Base-by-base conservation (phyloP, 2,888 invertebrate species). In the Merodon equestris region DNA sequence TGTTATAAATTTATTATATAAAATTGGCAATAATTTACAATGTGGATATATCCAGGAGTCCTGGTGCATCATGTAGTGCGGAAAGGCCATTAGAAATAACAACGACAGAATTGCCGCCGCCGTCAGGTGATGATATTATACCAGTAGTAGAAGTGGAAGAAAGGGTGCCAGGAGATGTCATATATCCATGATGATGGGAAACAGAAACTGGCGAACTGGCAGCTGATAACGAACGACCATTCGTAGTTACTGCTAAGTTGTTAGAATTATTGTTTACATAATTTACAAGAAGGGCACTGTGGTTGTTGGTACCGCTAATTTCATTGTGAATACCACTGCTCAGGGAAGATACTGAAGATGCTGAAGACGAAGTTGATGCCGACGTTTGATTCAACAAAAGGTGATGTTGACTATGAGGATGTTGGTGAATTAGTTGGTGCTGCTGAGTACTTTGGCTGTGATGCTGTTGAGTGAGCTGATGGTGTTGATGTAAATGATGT, bases 11-110 rank as follows among this genome's bases (percentile, higher is more conserved):
- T 19, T 66, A 66, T 67, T 77, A 75, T 71, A 72, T 81, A 81
- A 68, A 79, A 77, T 70, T 70, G 73, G 17, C 61, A 66, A 74
- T 74, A 86, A 86, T 87, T 88, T 88, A 88, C 88, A 88, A 85
- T 83, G 88, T 86, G 85, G 88, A 87, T 82, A 88, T 88, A 86
- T 88, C 88, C 87, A 88, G 84, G 83, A 88, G 85, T 82, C 87
- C 88, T 74, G 85, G 83, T 82, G 85, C 82, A 70, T 83, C 84
- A 82, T 85, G 85, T 53, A 85, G 83, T 85, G 81, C 64, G 51
- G 86, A 27, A 60, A 81, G 71, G 72, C 76, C 76, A 72, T 76
- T 72, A 51, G 76, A 76, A 67, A 76, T 76, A 50, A 72, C 74
- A 72, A 70, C 73, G 57, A 71, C 81, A 48, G 77, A 66, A 15